Percentiles rank a stretch among this genome's conserved stretches.
Evolutionary conservation across 2,888 invertebrate genomes (phyloP).

Genomic region (Aphidius colemani): DNA sequence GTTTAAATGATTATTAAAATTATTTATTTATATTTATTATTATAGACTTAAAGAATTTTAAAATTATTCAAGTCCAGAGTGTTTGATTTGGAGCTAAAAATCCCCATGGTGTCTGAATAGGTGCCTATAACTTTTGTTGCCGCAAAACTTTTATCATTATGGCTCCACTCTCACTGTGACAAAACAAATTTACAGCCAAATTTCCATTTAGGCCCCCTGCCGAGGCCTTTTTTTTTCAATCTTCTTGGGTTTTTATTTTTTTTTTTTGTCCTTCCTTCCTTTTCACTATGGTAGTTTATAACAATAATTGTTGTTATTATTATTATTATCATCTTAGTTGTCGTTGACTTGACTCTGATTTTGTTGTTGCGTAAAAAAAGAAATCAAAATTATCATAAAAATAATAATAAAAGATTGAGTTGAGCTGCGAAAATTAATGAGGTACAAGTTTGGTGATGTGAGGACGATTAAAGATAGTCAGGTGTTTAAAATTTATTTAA

Average conservation of each 20-base stretch:
- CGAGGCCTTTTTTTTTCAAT: slow-evolving; percentile 24
- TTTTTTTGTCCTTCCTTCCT: slow-evolving; percentile 22
- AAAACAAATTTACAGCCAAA: slow-evolving; percentile 42
- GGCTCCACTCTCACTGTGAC: slow-evolving; percentile 42
- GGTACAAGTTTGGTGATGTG: too few species aligned
- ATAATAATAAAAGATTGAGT: neutral
- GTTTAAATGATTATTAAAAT: too few species aligned
- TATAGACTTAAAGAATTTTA: too few species aligned
- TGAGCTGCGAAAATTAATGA: too few species aligned
- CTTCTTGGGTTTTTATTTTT: too few species aligned
- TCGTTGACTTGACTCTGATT: neutral
- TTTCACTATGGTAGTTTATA: neutral
- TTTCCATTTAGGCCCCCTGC: slow-evolving; percentile 36
- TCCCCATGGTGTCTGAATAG: slow-evolving; percentile 31
- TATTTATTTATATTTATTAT: too few species aligned
- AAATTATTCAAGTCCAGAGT: neutral
- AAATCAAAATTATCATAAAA: neutral
- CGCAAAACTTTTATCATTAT: slow-evolving; percentile 43
- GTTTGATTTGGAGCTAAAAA: slow-evolving; percentile 22
- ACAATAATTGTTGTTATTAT: too few species aligned
- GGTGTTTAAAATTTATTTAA: too few species aligned
- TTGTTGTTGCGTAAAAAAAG: neutral
- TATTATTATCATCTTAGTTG: too few species aligned
- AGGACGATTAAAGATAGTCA: too few species aligned
- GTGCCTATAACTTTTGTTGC: slow-evolving; percentile 34